Evolutionary conservation across 2,113 vertebrate genomes (phyloP).

Genomic region (Epinephelus moara): DNA sequence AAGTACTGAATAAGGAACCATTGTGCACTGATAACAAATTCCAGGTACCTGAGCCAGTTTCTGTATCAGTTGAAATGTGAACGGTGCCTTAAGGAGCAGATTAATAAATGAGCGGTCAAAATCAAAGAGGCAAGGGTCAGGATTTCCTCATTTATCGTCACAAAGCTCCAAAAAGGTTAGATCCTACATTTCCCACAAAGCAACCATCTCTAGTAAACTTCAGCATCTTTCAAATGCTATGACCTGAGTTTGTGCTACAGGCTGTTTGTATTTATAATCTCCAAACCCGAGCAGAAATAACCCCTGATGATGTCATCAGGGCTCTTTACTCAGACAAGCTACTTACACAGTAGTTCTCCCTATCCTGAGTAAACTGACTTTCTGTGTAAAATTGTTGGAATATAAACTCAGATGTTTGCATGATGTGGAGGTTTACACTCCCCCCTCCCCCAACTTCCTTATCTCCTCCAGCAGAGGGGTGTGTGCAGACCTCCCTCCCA

Average conservation of each 20-base stretch:
- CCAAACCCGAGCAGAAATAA: no score
- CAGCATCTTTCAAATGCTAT: neutral
- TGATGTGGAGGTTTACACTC: neutral
- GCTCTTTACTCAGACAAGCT: neutral
- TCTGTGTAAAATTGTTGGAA: neutral
- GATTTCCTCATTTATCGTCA: neutral
- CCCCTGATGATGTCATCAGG: neutral
- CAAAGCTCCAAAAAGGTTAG: neutral
- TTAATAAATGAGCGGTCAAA: neutral
- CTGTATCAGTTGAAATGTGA: no score
- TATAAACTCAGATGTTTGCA: conserved; percentile 22
- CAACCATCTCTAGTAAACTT: neutral
- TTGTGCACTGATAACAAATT: no score
- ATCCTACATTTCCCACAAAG: conserved; percentile 13
- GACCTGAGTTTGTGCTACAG: neutral
- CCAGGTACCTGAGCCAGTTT: no score
- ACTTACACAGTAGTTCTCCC: neutral
- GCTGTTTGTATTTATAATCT: no score
- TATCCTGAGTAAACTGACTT: neutral
- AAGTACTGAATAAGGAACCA: no score
- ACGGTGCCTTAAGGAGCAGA: no score
- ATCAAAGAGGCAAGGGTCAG: neutral
- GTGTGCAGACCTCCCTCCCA: conserved; percentile 49
- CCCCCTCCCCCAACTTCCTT: conserved; percentile 36
- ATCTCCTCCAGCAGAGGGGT: conserved; percentile 75